These are phyloP conservation scores for Drosophila eugracilis DNA, from an alignment of 1,140 invertebrate species.

Conservation along the genomic window DNA sequence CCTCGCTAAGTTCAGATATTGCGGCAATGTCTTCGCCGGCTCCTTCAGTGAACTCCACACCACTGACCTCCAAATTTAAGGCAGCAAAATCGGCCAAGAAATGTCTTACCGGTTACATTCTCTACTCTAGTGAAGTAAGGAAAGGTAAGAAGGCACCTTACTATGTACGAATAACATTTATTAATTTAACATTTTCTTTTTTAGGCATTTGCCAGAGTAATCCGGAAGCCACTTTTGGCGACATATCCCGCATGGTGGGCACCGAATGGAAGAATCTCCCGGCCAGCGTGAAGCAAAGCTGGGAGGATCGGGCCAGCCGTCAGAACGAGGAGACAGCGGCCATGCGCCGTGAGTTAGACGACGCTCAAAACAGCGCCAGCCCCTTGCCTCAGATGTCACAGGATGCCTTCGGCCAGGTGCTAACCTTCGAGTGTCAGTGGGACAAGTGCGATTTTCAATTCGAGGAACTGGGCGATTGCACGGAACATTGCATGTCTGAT, in stretches of 20 bases:
- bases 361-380: conserved; percentile 85
- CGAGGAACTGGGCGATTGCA: conserved; percentile 94
- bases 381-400: conserved; percentile 62
- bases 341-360: conserved; percentile 84
- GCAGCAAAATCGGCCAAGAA: conserved; percentile 87
- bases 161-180: no score
- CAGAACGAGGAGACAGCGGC: conserved; percentile 93
- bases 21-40: conserved; percentile 84
- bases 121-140: conserved; percentile 98
- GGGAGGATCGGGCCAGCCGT: conserved; percentile 95
- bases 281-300: conserved; percentile 94
- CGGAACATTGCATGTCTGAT: conserved; percentile 95
- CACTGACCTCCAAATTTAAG: conserved; percentile 86
- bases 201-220: conserved; percentile 89
- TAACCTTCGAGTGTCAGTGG: conserved; percentile 95
- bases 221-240: conserved; percentile 97
- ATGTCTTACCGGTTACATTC: conserved; percentile 98
- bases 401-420: conserved; percentile 30
- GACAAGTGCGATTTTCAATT: conserved; percentile 97
- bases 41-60: conserved; percentile 86
- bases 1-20: conserved; percentile 90
- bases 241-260: conserved; percentile 98
- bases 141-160: conserved; percentile 86
- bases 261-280: conserved; percentile 98
- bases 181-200: neutral